A percentile compares a stretch with the other conserved stretches of the same genome.
Evolutionary conservation across 2,888 invertebrate genomes (phyloP).

Genomic region (Lamproptera curius): DNA sequence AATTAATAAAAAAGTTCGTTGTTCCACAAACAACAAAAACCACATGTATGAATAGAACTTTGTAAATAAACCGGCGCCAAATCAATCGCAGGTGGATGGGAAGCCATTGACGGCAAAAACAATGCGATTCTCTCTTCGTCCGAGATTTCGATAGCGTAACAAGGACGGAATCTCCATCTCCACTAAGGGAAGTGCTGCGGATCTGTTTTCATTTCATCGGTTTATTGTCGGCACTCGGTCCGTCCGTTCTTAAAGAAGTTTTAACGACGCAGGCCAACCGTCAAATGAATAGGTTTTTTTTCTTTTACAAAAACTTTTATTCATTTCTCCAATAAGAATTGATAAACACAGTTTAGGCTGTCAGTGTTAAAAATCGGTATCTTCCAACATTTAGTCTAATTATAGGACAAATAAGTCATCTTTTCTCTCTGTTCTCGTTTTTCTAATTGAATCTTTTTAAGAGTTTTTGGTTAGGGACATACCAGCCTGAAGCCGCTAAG

Average conservation of each 20-base stretch:
- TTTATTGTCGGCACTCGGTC: constrained; percentile 36
- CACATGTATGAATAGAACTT: background rate
- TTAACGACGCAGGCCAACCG: constrained; percentile 44
- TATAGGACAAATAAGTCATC: too few species aligned
- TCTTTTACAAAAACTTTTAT: constrained; percentile 4
- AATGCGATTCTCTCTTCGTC: constrained; percentile 46
- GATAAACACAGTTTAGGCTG: too few species aligned
- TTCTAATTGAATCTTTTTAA: too few species aligned
- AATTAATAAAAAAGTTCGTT: too few species aligned
- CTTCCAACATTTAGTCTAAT: too few species aligned
- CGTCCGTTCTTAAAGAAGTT: constrained; percentile 35
- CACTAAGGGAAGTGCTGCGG: constrained; percentile 29
- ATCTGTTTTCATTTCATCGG: constrained; percentile 56
- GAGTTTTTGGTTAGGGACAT: too few species aligned
- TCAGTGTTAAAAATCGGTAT: too few species aligned
- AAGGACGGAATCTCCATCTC: constrained; percentile 42
- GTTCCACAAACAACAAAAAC: too few species aligned
- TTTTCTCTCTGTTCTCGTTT: too few species aligned
- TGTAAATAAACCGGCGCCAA: constrained; percentile 2
- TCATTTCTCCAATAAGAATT: too few species aligned
- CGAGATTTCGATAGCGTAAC: constrained; percentile 50
- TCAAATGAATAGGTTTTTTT: constrained; percentile 30
- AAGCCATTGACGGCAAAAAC: constrained; percentile 35
- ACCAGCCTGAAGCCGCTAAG: background rate
- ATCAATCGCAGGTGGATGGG: background rate